Evolutionary conservation across 2,113 vertebrate genomes (phyloP).

Genomic region (Oreochromis spilurus): DNA sequence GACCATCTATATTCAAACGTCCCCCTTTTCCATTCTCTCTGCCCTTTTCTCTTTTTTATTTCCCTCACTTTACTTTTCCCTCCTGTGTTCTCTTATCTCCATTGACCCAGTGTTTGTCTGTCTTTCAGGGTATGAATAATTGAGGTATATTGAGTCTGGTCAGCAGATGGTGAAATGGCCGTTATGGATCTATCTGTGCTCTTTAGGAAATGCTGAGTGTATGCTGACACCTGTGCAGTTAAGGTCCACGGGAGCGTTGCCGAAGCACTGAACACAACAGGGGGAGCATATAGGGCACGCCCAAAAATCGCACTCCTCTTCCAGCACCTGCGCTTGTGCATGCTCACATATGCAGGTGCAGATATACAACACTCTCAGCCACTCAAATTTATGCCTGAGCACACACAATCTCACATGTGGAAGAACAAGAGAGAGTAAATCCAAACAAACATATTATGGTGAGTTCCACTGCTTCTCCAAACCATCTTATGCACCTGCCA

Average conservation of each 20-base stretch:
- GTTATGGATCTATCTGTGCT: slow-evolving; percentile 49
- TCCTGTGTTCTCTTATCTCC: neutral
- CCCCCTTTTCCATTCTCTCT: neutral
- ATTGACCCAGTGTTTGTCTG: slow-evolving; percentile 24
- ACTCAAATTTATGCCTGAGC: slow-evolving; percentile 1
- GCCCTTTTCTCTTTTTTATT: neutral
- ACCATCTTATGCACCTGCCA: slow-evolving; percentile 10
- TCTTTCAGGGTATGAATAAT: slow-evolving; percentile 64
- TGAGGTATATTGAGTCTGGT: slow-evolving; percentile 62
- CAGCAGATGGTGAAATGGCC: slow-evolving; percentile 67
- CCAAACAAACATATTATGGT: slow-evolving; percentile 9
- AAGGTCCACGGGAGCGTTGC: slow-evolving; percentile 9
- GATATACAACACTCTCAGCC: neutral
- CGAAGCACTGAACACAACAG: neutral
- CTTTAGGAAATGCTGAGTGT: slow-evolving; percentile 43
- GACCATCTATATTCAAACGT: slow-evolving; percentile 20
- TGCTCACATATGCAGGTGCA: neutral
- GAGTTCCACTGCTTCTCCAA: neutral
- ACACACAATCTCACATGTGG: neutral
- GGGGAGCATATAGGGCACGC: neutral
- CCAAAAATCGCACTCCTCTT: neutral
- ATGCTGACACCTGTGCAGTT: slow-evolving; percentile 56
- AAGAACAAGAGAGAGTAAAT: neutral
- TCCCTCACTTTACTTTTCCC: slow-evolving; percentile 8
- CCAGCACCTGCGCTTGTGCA: neutral